Evolutionary conservation across 2,113 vertebrate genomes (phyloP).

Genomic region (Phrynocephalus versicolor): DNA sequence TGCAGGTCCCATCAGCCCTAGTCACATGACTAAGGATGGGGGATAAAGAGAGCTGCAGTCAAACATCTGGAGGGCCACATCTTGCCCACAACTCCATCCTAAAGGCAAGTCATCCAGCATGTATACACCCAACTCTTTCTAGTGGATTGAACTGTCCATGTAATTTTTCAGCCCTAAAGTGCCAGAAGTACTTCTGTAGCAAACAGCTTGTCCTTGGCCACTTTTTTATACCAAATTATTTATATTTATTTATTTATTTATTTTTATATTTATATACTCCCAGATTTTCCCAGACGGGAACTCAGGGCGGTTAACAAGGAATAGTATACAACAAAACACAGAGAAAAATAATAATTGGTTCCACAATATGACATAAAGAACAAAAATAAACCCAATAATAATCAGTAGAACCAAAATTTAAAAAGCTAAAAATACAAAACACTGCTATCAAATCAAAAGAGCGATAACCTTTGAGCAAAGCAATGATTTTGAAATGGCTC

Average conservation of each 20-base stretch:
- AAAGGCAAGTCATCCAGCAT: neutral
- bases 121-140: neutral
- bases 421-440: too few relatives aligned
- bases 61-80: neutral
- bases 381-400: too few relatives aligned
- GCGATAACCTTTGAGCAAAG: neutral
- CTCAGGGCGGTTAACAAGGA: too few relatives aligned
- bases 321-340: too few relatives aligned
- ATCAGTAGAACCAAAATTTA: too few relatives aligned
- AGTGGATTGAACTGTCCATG: neutral
- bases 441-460: too few relatives aligned
- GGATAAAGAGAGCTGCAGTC: neutral
- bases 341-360: too few relatives aligned
- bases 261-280: too few relatives aligned
- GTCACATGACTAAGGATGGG: neutral
- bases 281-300: too few relatives aligned
- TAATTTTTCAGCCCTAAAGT: neutral
- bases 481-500: rapidly evolving
- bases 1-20: too few relatives aligned
- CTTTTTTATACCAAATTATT: neutral
- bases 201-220: neutral
- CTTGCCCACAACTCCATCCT: neutral
- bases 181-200: neutral
- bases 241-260: too few relatives aligned
- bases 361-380: too few relatives aligned